Base-by-base conservation (phyloP, 2,113 vertebrate species). In the Entelurus aequoreus region DNA sequence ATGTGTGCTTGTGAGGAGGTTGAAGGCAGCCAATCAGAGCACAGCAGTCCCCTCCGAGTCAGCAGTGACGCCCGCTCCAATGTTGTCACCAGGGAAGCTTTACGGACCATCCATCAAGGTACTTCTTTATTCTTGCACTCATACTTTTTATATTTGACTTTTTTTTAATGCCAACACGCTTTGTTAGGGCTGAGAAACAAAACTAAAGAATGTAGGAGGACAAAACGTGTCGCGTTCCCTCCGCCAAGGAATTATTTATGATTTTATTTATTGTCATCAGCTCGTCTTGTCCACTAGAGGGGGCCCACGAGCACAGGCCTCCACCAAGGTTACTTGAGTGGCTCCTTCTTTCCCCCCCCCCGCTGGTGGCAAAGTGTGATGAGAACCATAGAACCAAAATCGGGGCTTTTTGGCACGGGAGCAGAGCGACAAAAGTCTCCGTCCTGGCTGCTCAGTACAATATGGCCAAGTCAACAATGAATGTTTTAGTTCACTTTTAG, bases 161-260 rank as follows among this genome's bases (percentile, higher is more conserved):
- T 89, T 89, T 89, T 89, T 87, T 65, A 87, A 87, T 89, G 78
- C 90, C 80, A 72, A 73, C 71, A 71, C 74, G 72, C 87, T 83
- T 92, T 77, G 70, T 78, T 81, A 80, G 76, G 72, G 74, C 74
- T 87, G 80, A 83, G 91, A 85, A 81, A 85, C 65, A 75, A 75
- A 81, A 86, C 93, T 93, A 85, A 93, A 92, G 94, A 96, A 95
- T 95, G 94, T 95, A 93, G 92, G 91, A 90, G 90, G 90, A 90
- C 89, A 77, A 88, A 89, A 81, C 84, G 76, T 76, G 85, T 69
- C 78, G 84, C 75, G 61, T 87, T 84, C 40, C 61, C 38, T 44
- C 38, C 38, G 13, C 55, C 55, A 42, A 57, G 55, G 38, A 28
- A 21, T 42, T 42, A 12, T 57, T 44, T 44, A 13, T 57, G 5